These are phyloP conservation scores for Epiperipatus broadwayi DNA, from an alignment of 2,888 invertebrate species.

Conservation along the genomic window DNA sequence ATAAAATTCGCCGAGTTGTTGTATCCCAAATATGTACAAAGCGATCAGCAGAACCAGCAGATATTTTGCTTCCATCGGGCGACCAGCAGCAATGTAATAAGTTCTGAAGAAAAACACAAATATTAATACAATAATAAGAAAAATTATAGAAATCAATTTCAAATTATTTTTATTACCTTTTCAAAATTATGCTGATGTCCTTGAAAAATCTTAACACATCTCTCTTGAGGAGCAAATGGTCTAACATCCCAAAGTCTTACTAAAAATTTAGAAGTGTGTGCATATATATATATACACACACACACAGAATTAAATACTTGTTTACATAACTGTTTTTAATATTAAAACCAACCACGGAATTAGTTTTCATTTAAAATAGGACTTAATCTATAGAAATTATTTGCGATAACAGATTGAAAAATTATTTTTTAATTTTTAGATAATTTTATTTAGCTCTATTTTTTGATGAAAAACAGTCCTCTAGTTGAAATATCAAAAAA, in stretches of 20 bases:
- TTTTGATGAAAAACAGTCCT: no score
- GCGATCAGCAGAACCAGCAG: conserved; percentile 83
- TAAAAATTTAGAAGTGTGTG: no score
- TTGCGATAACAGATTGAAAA: background rate
- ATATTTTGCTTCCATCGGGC: conserved; percentile 69
- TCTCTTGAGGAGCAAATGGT: conserved; percentile 75
- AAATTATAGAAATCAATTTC: background rate
- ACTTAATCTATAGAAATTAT: background rate
- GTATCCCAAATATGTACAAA: conserved; percentile 96
- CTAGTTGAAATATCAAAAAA: no score
- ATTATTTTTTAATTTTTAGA: no score
- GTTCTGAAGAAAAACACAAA: conserved; percentile 42
- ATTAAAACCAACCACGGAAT: background rate
- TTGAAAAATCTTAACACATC: conserved; percentile 74
- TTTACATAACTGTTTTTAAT: background rate
- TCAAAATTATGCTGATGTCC: conserved; percentile 97
- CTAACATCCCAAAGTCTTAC: conserved; percentile 90
- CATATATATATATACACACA: no score
- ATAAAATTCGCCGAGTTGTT: conserved; percentile 66
- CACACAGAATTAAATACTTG: no score
- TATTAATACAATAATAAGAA: conserved; percentile 12
- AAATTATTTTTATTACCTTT: conserved; percentile 37
- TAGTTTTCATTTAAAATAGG: background rate
- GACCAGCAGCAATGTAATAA: conserved; percentile 82
- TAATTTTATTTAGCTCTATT: no score